phyloP scores from a whole-genome alignment of 1,140 invertebrate species.

The Macrobrachium rosenbergii region DNA sequence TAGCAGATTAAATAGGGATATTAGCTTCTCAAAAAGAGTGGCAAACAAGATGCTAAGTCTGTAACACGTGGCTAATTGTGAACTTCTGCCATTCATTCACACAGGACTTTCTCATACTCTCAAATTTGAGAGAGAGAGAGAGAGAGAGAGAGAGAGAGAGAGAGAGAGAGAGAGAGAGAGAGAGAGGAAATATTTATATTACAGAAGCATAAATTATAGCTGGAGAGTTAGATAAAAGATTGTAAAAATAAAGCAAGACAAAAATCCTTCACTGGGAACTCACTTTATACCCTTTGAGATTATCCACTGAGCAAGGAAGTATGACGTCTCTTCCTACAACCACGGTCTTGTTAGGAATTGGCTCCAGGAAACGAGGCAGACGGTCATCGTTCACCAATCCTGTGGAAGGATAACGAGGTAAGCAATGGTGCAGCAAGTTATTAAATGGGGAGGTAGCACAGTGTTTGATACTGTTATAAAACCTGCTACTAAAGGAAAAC shows the following conservation, averaged over 20 bases:
- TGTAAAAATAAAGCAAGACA: background rate
- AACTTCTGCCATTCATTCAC: no score
- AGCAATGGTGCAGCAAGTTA: no score
- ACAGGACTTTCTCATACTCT: no score
- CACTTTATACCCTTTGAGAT: conserved; percentile 66
- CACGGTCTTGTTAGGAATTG: conserved; percentile 67
- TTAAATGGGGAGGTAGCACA: no score
- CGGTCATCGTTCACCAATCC: conserved; percentile 25
- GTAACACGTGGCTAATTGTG: no score
- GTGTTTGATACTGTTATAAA: background rate
- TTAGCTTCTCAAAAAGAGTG: no score
- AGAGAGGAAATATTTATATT: no score
- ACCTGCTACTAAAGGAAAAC: background rate
- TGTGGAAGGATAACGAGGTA: background rate
- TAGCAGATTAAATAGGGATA: no score
- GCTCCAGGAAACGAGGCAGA: conserved; percentile 62
- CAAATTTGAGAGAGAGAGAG: no score
- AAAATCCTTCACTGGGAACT: background rate
- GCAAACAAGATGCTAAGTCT: no score
- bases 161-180: no score
- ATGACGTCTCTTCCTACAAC: conserved; percentile 66
- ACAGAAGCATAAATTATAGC: background rate
- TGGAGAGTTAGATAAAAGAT: background rate
- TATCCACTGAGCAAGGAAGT: conserved; percentile 66
- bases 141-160: no score